Evolutionary conservation across 2,888 invertebrate species (phyloP).

Genomic region (Andrena camellia): DNA sequence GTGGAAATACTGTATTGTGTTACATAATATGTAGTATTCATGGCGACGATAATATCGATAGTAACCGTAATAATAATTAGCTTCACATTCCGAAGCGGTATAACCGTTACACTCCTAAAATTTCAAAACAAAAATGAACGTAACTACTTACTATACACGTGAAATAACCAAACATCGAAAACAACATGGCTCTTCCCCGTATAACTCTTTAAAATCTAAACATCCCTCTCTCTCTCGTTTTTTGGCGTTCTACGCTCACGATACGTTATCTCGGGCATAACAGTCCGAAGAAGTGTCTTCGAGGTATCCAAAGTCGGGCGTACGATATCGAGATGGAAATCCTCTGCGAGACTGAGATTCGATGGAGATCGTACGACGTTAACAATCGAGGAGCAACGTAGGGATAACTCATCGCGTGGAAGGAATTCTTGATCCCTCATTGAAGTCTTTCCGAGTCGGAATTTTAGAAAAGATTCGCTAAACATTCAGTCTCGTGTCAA

Average conservation of each 20-base stretch:
- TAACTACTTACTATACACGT: not conserved
- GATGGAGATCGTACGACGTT: not conserved
- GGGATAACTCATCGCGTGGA: not conserved
- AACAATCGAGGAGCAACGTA: conserved; percentile 20
- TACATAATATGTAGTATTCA: conserved; percentile 46
- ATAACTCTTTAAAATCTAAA: conserved; percentile 29
- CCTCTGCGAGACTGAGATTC: not conserved
- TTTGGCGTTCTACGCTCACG: conserved; percentile 1
- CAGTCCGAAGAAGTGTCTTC: conserved; percentile 9
- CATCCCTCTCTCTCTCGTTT: conserved; percentile 6
- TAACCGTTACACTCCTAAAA: conserved; percentile 22
- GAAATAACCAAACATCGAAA: conserved; percentile 3
- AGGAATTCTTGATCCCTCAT: conserved; percentile 43
- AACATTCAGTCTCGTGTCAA: not conserved
- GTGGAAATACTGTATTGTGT: conserved; percentile 51
- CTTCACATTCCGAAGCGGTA: not conserved
- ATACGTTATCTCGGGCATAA: conserved; percentile 9
- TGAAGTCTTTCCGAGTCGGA: conserved; percentile 45
- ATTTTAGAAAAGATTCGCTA: conserved; percentile 21
- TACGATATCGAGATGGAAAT: not conserved
- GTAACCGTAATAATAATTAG: conserved; percentile 33
- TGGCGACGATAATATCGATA: conserved; percentile 43
- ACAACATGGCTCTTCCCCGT: conserved; percentile 11
- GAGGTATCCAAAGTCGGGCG: not conserved
- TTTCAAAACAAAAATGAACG: conserved; percentile 25